Base-by-base conservation (phyloP, 1,140 invertebrate species). In the Lerema accius region DNA sequence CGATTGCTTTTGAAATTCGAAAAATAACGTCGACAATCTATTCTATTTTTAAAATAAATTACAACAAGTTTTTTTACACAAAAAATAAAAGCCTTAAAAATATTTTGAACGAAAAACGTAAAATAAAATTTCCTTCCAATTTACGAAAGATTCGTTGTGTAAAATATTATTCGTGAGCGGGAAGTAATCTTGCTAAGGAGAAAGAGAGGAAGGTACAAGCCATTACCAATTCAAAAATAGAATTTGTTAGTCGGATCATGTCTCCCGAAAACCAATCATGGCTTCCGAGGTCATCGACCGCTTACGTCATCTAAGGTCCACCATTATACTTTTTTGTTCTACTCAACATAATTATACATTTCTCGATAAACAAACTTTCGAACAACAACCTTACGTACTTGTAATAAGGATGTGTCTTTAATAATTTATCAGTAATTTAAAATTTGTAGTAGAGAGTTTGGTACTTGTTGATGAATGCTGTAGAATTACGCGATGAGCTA, bases 231-330 rank as follows among this genome's bases (percentile, higher is more conserved):
- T 59, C 56, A 42, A 59, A 59, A 48, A 59, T 48, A 43, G 53
- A 63, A 23, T 66, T 73, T 60, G 50, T 65, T 42, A 77, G 73
- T 77, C 79, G 61, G 70, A 39, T 73, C 71, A 76, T 82, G 78
- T 69, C 45, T 61, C 40, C 61, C 69, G 60, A 77, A 67, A 78
- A 73, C 64, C 73, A 66, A 62, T 69, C 73, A 72, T 77, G 65
- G 71, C 65, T 64, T 71, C 61, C 32, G 67, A 58, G 83, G 72
- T 81, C 80, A 74, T 55, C 63, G 77, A 39, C 69, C 83, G 58
- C 63, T 84, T 77, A 78, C 81, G 78, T 83, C 81, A 84, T 78
- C 79, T 77, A 77, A 65, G 74, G 70, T 70, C 65, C 67, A 79
- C 74, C 73, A 80, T 79, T 69, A 72, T 60, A 68, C 73, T 82